Evolutionary conservation across 2,888 invertebrate genomes (phyloP), one percentile per base, ranked within the genome.

Genomic region (Elysia crispata): DNA sequence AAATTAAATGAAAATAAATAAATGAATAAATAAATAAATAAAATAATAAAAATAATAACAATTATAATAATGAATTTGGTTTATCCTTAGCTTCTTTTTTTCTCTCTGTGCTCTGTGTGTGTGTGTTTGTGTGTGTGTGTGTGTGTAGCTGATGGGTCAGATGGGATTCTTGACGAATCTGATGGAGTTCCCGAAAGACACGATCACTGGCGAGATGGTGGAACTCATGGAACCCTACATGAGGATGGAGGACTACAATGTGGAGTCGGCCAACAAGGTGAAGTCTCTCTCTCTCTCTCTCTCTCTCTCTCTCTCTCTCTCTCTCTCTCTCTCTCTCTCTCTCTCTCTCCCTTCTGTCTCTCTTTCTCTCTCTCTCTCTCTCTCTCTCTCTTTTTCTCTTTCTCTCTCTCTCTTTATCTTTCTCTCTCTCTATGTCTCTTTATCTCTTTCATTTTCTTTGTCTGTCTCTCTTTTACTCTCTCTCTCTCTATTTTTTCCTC

Each of bases 151-250:
- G 78, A 88, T 92, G 90, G 85, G 91, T 5, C 89, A 89, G 25
- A 88, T 90, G 15, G 88, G 88, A 81, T 91, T 92, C 86, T 87
- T 92, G 18, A 86, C 86, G 64, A 85, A 97, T 90, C 93, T 98
- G 25, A 97, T 98, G 93, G 97, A 97, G 89, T 98, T 98, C 91
- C 97, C 98, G 0, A 92, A 92, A 83, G 92, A 92, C 83, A 86
- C 89, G 23, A 92, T 92, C 62, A 92, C 92, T 75, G 92, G 91
- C 74, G 92, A 92, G 83, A 91, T 88, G 5, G 90, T 92, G n/a
- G 92, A 92, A 79, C 83, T 92, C 76, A 85, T 92, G 79, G 86
- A 89, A 77, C 91, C 92, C 0, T 92, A 92, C 85, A 85, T 92
- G 8, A 84, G 86, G 6, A 89, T 89, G 86, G 92, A 92, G 66